These are phyloP conservation scores for Polyommatus icarus DNA, from an alignment of 2,888 invertebrate genomes.

Conservation along the genomic window DNA sequence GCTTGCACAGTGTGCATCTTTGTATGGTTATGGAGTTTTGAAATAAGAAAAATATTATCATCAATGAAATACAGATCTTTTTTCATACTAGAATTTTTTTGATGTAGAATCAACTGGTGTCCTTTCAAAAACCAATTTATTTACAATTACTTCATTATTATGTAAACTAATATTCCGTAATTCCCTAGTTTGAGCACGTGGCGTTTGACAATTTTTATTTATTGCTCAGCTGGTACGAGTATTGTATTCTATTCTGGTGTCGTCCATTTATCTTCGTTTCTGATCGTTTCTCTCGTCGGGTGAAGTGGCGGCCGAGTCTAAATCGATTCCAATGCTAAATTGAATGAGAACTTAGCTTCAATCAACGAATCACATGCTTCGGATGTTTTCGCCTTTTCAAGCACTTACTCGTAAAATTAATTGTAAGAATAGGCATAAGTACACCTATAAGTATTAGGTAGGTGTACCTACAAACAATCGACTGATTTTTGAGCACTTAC, in stretches of 20 bases:
- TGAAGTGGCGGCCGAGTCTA: slow-evolving; percentile 15
- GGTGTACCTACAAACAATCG: neutral
- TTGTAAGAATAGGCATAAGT: neutral
- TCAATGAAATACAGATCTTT: no score
- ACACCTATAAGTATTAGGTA: neutral
- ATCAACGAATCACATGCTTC: slow-evolving; percentile 12
- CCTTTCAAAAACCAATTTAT: no score
- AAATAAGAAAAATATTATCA: no score
- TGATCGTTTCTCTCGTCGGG: slow-evolving; percentile 19
- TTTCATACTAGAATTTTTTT: no score
- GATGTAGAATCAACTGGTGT: no score
- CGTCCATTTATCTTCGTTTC: slow-evolving; percentile 17
- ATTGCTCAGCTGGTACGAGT: slow-evolving; percentile 19
- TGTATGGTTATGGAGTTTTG: no score
- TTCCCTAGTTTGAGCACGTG: neutral
- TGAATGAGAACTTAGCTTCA: slow-evolving; percentile 21
- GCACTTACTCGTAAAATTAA: neutral
- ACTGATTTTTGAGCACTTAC: neutral
- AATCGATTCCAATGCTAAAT: slow-evolving; percentile 22
- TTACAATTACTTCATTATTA: neutral
- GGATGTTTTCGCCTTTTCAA: slow-evolving; percentile 9
- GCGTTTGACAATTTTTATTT: slow-evolving; percentile 12
- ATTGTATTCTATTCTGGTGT: slow-evolving; percentile 17
- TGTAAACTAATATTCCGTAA: neutral
- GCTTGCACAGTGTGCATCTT: no score